Base-by-base conservation (phyloP, 2,113 vertebrate genomes). In the Phaethornis superciliosus region DNA sequence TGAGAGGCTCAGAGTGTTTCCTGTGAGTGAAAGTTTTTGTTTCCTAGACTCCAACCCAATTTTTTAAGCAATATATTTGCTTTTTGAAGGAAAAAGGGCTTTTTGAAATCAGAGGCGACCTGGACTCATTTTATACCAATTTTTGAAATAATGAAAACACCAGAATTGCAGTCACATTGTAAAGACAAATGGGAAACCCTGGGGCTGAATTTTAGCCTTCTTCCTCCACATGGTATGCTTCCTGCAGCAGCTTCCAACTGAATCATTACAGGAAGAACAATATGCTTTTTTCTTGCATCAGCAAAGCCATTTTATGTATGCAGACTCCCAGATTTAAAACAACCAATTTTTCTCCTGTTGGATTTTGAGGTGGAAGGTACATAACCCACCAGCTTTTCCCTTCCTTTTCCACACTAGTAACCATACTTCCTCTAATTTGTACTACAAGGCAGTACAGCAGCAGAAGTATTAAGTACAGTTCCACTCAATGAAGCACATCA, bases 201-300 rank as follows among this genome's bases (percentile, higher is more conserved):
- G 47, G 59, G 35, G 60, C 44, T 87, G 68, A 93, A 86, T 91
- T 91, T 79, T 88, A 95, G 47, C 33, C 79, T 55, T 93, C 16
- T 94, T 96, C 68, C 22, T 91, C 59, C 68, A 83, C 82, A 83
- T 96, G 95, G 85, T 82, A 95, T 33, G 42, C 81, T 96, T 96
- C 79, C 90, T 95, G 78, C 85, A 95, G 81, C 84, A 94, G 81
- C 68, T 93, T 94, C 70, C 85, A 83, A 8, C 20, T 77, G 81
- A 95, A 55, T 58, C 72, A 55, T 89, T 83, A 75, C 51, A 91
- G 71, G 56, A 93, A 89, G 92, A 96, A 81, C 37, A 92, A 89
- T 81, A 92, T 88, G 67, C 68, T 88, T 96, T 96, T 92, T 92
- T 85, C 71, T 84, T 94, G 60, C 80, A 94, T 75, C 79, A 92